These are phyloP conservation scores for Mesembrinibis cayennensis DNA, from an alignment of 2,113 vertebrate species.

Conservation along the genomic window DNA sequence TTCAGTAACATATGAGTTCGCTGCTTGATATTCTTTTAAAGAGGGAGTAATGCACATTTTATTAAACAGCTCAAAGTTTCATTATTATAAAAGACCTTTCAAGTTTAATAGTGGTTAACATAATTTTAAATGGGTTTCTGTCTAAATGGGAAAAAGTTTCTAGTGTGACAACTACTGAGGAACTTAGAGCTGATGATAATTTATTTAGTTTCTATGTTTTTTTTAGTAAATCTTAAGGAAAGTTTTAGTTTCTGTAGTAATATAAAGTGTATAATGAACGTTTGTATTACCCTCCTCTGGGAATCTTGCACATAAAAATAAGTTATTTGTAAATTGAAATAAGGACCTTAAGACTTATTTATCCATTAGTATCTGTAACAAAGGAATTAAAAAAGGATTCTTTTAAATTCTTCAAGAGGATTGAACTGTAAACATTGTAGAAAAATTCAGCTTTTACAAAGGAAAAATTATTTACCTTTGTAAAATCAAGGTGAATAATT, in stretches of 20 bases:
- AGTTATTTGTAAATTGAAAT: neutral
- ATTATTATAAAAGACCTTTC: neutral
- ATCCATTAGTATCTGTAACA: neutral
- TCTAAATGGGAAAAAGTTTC: neutral
- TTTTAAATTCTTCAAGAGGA: neutral
- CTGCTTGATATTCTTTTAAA: neutral
- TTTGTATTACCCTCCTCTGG: neutral
- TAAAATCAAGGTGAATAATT: neutral
- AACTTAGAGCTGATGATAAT: neutral
- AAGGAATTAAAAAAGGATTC: accelerated
- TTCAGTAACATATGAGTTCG: neutral
- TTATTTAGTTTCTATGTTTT: neutral
- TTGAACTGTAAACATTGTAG: neutral
- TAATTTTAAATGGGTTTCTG: neutral
- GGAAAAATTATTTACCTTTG: neutral
- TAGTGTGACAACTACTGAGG: neutral
- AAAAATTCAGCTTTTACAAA: neutral
- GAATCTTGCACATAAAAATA: neutral
- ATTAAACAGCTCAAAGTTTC: neutral
- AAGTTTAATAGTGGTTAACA: neutral
- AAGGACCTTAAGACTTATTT: neutral
- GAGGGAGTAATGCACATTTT: neutral
- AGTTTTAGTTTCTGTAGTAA: neutral
- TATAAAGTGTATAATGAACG: neutral
- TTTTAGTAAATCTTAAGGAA: neutral